Evolutionary conservation across 2,113 vertebrate genomes (phyloP), one percentile per base, ranked within the genome.

Genomic region (Peucedramus taeniatus): DNA sequence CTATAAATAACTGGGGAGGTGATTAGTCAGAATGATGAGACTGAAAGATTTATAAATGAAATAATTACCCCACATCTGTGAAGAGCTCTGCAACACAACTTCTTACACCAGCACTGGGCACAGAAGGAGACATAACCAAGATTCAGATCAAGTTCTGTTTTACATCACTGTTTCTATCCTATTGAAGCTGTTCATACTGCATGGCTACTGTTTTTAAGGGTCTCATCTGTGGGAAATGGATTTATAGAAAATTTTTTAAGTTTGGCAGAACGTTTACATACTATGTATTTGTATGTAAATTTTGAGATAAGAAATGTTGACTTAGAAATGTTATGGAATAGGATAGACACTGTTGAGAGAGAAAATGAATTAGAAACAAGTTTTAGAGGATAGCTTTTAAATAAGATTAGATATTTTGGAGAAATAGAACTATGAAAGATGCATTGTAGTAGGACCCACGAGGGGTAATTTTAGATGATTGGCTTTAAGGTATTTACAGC

Each of bases 1-100:
- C 86, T 92, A 93, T 96, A 97, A 97, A 93, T 97, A 97, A 90
- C 83, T 64, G 69, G 28, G 74, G 69, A 89, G 88, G 94, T 60
- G 76, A 94, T 92, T 90, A 86, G 51, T 31, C 51, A 90, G 83
- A 86, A 92, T 0, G 10, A 88, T 23, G 69, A 81, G 51, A 71
- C 56, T 35, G 77, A 97, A 95, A 81, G 93, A 89, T 53, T 90
- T 88, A 83, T 75, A 93, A 96, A 96, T 96, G 75, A 93, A 96
- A 94, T 89, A 94, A 95, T 92, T 78, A 7, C 76, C 56, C 24
- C 84, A 71, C 87, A 90, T 92, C 90, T 95, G 88, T 90, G 93
- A 71, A 86, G 76, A 86, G 51, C 56, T 86, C 47, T 93, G 76
- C 68, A 45, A 11, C 40, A 0, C 0, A 87, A 45, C 33, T 80